Evolutionary conservation across 2,113 vertebrate genomes (phyloP).

Genomic region (Heteronetta atricapilla): DNA sequence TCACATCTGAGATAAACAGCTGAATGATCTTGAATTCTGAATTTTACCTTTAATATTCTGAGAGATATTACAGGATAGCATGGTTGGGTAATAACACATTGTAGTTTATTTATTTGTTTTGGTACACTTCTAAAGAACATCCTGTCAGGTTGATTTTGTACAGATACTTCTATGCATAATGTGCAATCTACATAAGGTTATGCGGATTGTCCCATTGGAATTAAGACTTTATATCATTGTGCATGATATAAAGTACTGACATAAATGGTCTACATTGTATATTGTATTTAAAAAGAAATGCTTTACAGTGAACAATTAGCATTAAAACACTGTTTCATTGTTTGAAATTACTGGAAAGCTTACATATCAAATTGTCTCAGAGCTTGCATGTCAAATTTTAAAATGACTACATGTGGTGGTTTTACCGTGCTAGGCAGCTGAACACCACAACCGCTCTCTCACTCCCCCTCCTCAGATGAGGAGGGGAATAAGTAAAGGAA

Average conservation of each 20-base stretch:
- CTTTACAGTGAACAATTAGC: not conserved
- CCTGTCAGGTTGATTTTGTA: not conserved
- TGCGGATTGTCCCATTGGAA: not conserved
- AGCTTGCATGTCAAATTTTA: not conserved
- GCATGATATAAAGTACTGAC: not conserved
- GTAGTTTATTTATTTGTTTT: not conserved
- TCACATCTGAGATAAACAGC: not conserved
- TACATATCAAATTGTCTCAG: not conserved
- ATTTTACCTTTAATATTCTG: not conserved
- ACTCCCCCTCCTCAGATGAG: too few species aligned
- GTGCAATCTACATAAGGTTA: not conserved
- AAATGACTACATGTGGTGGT: not conserved
- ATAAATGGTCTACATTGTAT: not conserved
- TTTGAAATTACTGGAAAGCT: slow-evolving; percentile 10
- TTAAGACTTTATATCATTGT: not conserved
- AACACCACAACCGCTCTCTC: too few species aligned
- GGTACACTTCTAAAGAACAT: not conserved
- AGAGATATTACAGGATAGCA: not conserved
- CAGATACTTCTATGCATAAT: not conserved
- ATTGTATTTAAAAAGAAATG: not conserved
- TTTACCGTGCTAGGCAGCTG: too few species aligned
- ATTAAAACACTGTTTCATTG: not conserved
- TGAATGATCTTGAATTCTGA: not conserved
- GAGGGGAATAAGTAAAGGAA: too few species aligned
- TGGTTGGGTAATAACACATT: not conserved